Percentiles rank a stretch among this genome's conserved stretches.
Conservation (phyloP, 2,113 vertebrate species). For the Corapipo altera region DNA sequence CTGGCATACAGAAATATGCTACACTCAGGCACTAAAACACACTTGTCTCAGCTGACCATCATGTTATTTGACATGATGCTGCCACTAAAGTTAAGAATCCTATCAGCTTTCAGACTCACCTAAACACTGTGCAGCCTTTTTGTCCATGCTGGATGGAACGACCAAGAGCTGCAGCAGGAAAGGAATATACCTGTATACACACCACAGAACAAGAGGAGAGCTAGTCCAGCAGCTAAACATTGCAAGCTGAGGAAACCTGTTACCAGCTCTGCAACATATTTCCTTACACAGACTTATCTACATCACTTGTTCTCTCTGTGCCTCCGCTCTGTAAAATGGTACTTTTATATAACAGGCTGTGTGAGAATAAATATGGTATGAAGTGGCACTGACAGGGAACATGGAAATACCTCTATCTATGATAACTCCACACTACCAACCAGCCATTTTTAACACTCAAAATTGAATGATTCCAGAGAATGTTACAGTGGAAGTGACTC, state of each 20-base stretch:
- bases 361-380: constrained; percentile 36
- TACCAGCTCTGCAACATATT: background rate
- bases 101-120: background rate
- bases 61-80: background rate
- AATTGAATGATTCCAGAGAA: constrained; percentile 37
- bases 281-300: background rate
- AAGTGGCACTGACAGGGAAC: constrained; percentile 29
- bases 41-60: background rate
- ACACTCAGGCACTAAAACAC: background rate
- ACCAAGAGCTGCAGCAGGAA: background rate
- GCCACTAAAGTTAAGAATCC: background rate
- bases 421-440: constrained; percentile 6
- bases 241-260: background rate
- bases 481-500: constrained; percentile 13
- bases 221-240: background rate
- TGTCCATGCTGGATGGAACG: background rate
- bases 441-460: constrained; percentile 19
- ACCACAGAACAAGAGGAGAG: background rate
- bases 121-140: background rate
- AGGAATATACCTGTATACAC: background rate
- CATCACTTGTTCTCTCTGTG: background rate
- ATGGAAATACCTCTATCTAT: constrained; percentile 27
- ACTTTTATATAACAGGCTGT: constrained; percentile 25
- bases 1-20: background rate
- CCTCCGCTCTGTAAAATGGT: background rate